Evolutionary conservation across 2,888 invertebrate genomes (phyloP).

Genomic region (Epinotia nisella): DNA sequence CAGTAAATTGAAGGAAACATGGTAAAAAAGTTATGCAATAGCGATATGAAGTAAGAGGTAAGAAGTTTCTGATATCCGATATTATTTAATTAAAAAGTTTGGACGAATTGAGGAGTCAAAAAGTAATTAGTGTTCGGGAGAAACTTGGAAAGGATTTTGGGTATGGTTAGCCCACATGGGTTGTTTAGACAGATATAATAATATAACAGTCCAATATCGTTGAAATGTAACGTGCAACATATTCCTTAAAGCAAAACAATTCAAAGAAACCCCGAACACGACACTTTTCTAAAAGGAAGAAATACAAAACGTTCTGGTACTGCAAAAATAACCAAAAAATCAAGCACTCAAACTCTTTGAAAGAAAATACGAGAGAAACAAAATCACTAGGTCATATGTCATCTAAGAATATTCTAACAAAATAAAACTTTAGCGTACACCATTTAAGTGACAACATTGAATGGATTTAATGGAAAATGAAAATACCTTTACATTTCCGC

Average conservation of each 20-base stretch:
- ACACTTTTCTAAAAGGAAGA: neutral
- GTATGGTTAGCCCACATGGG: neutral
- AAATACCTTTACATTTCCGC: slow-evolving; percentile 10
- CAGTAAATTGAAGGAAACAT: slow-evolving; percentile 9
- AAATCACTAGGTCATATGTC: neutral
- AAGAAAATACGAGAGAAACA: neutral
- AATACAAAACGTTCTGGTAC: neutral
- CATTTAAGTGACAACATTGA: slow-evolving; percentile 1
- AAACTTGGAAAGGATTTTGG: neutral
- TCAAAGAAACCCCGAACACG: neutral
- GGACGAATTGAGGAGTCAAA: neutral
- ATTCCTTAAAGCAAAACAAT: neutral
- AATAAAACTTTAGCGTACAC: neutral
- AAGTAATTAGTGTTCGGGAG: slow-evolving; percentile 1
- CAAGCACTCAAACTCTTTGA: neutral
- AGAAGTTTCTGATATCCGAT: slow-evolving; percentile 2
- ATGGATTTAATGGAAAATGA: too few relatives aligned
- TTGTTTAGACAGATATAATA: too few relatives aligned
- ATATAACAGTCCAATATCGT: too few relatives aligned
- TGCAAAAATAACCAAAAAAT: neutral
- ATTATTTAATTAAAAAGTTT: slow-evolving; percentile 20
- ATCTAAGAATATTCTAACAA: too few relatives aligned
- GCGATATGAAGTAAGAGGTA: slow-evolving; percentile 3
- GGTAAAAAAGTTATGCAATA: slow-evolving; percentile 20
- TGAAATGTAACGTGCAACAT: too few relatives aligned